Evolutionary conservation across 2,888 invertebrate species (phyloP), one percentile per base, ranked within the genome.

Genomic region (Muschampia staudingeri): DNA sequence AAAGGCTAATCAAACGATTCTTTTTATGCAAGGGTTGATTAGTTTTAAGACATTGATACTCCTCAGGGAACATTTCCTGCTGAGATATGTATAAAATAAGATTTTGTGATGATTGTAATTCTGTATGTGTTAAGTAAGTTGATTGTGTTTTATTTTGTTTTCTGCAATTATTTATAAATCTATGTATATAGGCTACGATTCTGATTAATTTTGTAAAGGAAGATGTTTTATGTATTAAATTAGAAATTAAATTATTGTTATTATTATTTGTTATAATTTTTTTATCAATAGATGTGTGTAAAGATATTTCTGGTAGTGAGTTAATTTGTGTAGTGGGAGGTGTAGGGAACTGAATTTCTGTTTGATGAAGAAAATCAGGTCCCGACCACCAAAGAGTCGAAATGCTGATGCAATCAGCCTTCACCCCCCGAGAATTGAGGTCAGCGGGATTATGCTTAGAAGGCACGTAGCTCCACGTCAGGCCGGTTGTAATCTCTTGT

Each of bases 361-460:
- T 73, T 7, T 72, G 30, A 3, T 73, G 25, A 7, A 79, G 65
- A 44, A 79, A 79, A 48, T 73, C 67, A 44, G 79, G 79, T 34
- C 75, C 75, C 14, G 73, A 77, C 82, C 82, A 82, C 76, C 82
- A 82, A 34, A 82, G 67, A 48, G n/a, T 71, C 65, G 75, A 83
- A 5, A 14, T 19, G 69, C 83, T 83, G 80, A 82, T 76, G 44
- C 14, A 19, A 80, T 82, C 77, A 76, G 83, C 81, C 79, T 81
- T 81, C 83, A 81, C 52, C 56, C 81, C 79, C 14, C 75, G 77
- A 48, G 80, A 80, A 56, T 48, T 25, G 44, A 83, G 72, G 79
- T 83, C 81, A n/a, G 78, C 83, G 37, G 80, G 80, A 14, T 79
- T 79, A 19, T 14, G 16, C 14, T 79, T 72, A n/a, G 79, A 79